These are phyloP conservation scores for Mus spretus DNA, from an alignment of 2,797 vertebrate genomes.

Conservation along the genomic window DNA sequence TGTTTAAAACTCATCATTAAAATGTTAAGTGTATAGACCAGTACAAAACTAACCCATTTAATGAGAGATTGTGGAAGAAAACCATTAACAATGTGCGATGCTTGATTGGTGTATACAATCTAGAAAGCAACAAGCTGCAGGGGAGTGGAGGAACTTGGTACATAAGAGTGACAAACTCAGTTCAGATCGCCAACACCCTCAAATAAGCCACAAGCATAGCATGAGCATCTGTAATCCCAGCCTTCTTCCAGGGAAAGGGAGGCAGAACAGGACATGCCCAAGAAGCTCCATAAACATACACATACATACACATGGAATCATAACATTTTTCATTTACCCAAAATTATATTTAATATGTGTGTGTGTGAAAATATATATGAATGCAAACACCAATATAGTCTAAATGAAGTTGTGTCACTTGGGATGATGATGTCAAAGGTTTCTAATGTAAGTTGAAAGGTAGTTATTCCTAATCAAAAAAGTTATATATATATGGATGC, in stretches of 20 bases:
- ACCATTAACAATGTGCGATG: background rate
- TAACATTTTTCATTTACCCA: background rate
- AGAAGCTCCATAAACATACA: too few species aligned
- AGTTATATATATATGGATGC: background rate
- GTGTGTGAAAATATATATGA: background rate
- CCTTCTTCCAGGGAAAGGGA: too few species aligned
- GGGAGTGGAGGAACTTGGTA: background rate
- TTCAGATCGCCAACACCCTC: background rate
- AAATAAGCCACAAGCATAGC: too few species aligned
- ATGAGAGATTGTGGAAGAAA: background rate
- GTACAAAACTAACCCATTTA: conserved; percentile 1
- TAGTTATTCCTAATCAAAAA: background rate
- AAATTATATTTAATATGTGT: background rate
- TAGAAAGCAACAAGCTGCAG: background rate
- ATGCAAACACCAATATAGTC: background rate
- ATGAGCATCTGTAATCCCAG: too few species aligned
- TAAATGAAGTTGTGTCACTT: background rate
- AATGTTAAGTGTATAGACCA: background rate
- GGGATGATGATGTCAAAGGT: background rate
- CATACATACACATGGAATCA: too few species aligned
- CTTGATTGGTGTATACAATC: background rate
- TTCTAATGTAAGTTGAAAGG: background rate
- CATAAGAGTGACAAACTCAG: background rate
- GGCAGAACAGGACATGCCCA: too few species aligned
- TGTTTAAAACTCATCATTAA: background rate